Evolutionary conservation across 2,113 vertebrate species (phyloP).

Genomic region (Melanerpes formicivorus): DNA sequence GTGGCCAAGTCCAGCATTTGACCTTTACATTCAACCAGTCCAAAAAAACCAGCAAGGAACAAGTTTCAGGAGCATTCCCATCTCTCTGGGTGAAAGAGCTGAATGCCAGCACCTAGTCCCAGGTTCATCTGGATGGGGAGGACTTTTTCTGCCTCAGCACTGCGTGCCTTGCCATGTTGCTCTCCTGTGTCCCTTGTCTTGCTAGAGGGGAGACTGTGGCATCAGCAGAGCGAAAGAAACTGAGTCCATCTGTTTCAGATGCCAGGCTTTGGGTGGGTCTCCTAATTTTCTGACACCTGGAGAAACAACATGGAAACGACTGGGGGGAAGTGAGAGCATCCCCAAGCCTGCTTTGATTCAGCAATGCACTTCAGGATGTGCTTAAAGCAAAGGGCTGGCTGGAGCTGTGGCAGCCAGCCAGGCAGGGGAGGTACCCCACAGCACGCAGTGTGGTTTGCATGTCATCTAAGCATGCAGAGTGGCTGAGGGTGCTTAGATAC

Average conservation of each 20-base stretch:
- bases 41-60: neutral
- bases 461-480: neutral
- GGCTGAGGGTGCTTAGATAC: neutral
- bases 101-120: neutral
- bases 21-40: neutral
- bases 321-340: neutral
- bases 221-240: neutral
- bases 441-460: neutral
- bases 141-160: neutral
- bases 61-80: neutral
- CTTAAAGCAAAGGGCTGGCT: neutral
- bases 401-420: neutral
- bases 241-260: neutral
- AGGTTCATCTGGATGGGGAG: neutral
- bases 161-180: neutral
- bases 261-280: rapidly evolving
- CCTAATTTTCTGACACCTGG: neutral
- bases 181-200: neutral
- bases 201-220: neutral
- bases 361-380: neutral
- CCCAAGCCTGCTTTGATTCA: neutral
- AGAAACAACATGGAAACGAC: neutral
- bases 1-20: neutral
- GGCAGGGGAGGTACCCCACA: rapidly evolving
- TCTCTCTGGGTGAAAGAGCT: neutral